Conservation (phyloP, 1,140 invertebrate species). For the Linepithema humile region DNA sequence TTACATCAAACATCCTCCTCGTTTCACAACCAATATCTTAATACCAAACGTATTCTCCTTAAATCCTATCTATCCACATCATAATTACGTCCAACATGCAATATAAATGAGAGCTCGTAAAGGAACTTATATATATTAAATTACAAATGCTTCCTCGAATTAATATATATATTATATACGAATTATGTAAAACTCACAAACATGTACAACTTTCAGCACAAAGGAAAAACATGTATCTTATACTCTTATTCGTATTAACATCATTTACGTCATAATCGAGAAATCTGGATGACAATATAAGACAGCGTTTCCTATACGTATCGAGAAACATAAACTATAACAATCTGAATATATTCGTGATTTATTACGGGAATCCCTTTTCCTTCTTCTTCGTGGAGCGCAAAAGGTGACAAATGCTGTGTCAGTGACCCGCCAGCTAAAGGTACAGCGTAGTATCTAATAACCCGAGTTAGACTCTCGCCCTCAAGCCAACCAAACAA, state of each 20-base stretch:
- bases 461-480: constrained; percentile 85
- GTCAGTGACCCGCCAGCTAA: constrained; percentile 79
- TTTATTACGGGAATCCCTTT: constrained; percentile 26
- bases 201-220: constrained; percentile 48
- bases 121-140: constrained; percentile 35
- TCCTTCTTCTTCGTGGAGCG: background rate
- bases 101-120: constrained; percentile 48
- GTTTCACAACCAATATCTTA: constrained; percentile 54
- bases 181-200: constrained; percentile 37
- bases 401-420: constrained; percentile 42
- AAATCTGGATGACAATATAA: constrained; percentile 38
- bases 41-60: constrained; percentile 43
- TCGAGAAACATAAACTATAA: constrained; percentile 54
- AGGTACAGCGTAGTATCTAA: constrained; percentile 85
- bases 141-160: constrained; percentile 43
- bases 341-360: constrained; percentile 52
- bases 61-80: constrained; percentile 36
- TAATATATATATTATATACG: constrained; percentile 39
- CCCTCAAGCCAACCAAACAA: constrained; percentile 85
- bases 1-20: constrained; percentile 14
- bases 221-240: constrained; percentile 43
- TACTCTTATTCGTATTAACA: constrained; percentile 30
- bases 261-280: constrained; percentile 38
- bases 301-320: background rate
- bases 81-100: constrained; percentile 41